Conservation (phyloP, 2,888 invertebrate genomes). For the Drosophila lutescens region DNA sequence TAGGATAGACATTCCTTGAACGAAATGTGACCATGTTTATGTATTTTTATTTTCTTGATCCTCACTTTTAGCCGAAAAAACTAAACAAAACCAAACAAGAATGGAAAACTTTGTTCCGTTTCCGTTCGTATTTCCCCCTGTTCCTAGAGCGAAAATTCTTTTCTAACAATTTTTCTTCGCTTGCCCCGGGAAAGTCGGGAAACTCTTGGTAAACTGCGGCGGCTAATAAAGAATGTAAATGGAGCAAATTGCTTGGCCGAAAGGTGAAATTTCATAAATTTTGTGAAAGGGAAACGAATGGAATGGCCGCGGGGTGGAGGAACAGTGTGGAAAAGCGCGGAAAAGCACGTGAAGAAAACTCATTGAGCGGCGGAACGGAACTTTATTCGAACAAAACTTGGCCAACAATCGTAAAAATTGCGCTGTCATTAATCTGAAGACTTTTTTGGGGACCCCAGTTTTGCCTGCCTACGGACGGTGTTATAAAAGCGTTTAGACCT, state of each 20-base stretch:
- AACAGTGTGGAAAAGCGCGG: slow-evolving; percentile 10
- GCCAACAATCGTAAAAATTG: slow-evolving; percentile 74
- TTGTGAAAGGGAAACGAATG: slow-evolving; percentile 38
- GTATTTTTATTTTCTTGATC: slow-evolving; percentile 33
- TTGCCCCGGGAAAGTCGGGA: not conserved
- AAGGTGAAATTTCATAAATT: slow-evolving; percentile 80
- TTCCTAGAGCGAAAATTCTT: slow-evolving; percentile 59
- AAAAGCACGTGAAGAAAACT: slow-evolving; percentile 29
- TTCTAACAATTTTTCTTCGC: slow-evolving; percentile 49
- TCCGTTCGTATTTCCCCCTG: slow-evolving; percentile 35
- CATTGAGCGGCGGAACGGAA: slow-evolving; percentile 41
- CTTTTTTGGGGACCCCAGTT: slow-evolving; percentile 11
- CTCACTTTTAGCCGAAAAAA: slow-evolving; percentile 5
- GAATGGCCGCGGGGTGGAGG: slow-evolving; percentile 15
- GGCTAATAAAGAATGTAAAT: slow-evolving; percentile 80
- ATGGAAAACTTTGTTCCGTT: slow-evolving; percentile 47
- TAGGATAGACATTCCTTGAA: too few relatives aligned
- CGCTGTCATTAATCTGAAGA: slow-evolving; percentile 72
- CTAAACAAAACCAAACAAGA: slow-evolving; percentile 7
- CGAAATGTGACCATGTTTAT: slow-evolving; percentile 47
- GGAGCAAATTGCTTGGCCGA: slow-evolving; percentile 76
- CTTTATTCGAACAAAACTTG: slow-evolving; percentile 50
- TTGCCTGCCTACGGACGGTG: slow-evolving; percentile 16
- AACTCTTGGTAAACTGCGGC: slow-evolving; percentile 48
- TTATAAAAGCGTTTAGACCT: slow-evolving; percentile 73